Conservation (phyloP, 2,113 vertebrate genomes). For the Psephotus haematonotus region DNA sequence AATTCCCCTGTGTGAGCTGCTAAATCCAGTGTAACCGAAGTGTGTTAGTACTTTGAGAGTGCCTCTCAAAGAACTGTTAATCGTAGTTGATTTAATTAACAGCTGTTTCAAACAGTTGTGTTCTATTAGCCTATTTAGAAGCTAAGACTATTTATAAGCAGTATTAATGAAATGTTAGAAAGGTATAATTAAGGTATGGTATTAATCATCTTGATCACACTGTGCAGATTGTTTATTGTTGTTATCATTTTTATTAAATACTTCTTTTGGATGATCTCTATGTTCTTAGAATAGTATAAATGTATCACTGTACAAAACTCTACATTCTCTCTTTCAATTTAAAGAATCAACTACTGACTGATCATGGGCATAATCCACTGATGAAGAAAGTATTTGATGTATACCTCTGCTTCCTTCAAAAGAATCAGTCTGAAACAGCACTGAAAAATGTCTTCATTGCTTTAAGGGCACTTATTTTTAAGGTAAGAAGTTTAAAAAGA, state of each 20-base stretch:
- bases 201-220: background rate
- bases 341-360: slow-evolving; percentile 90
- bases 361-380: slow-evolving; percentile 94
- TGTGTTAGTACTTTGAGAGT: background rate
- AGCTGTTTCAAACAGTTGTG: background rate
- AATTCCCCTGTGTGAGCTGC: background rate
- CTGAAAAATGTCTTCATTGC: slow-evolving; percentile 95
- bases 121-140: background rate
- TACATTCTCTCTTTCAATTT: slow-evolving; percentile 4
- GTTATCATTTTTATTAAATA: background rate
- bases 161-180: background rate
- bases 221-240: background rate
- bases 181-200: background rate
- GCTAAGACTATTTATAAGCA: background rate
- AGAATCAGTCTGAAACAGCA: slow-evolving; percentile 95
- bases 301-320: background rate
- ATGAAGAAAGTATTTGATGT: slow-evolving; percentile 99
- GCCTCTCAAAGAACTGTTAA: background rate
- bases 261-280: background rate
- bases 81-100: background rate
- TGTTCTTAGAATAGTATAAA: background rate
- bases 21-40: background rate
- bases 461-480: slow-evolving; percentile 93
- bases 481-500: slow-evolving; percentile 76
- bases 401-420: slow-evolving; percentile 94